Evolutionary conservation across 2,888 invertebrate genomes (phyloP), one percentile per base, ranked within the genome.

Genomic region (Subacronicta megacephala): DNA sequence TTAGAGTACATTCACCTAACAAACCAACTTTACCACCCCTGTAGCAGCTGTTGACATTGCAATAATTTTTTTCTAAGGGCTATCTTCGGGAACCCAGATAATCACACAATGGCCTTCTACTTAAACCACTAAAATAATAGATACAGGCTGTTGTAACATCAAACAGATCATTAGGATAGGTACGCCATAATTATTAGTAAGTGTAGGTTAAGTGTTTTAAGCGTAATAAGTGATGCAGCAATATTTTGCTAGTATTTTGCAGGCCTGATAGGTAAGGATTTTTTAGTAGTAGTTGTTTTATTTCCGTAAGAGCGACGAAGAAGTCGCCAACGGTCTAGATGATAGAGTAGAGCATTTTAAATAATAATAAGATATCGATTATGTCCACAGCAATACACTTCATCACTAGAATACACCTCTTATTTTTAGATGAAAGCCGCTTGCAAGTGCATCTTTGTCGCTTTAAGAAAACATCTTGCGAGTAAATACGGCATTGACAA

Each of bases 221-320:
- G 23, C 13, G 50, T 45, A 38, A 36, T 15, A 59, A 71, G 29
- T 12, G 55, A 57, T 75, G 51, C 61, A 40, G 72, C 58, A 57
- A 59, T 72, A 54, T 43, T 37, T 15, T 16, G 50, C 66, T 41
- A 16, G 63, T 72, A 72, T 6, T 36, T 45, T 59, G 61, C 57
- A 46, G 56, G 40, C 38, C 43, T 40, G 46, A 7, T 7, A 16
- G 7, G 7, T 31, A 23, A 20, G n/a, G 7, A 15, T 51, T 37
- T 46, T 2, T 18, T 9, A 31, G n/a, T 31, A 31, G 18, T 60
- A 49, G 53, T 3, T 16, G 29, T 60, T 57, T 59, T 17, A 16
- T 60, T 61, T 56, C 10, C 47, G 54, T 61, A 55, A 12, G 43
- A 52, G 53, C 33, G 53, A 53, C 12, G 50, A 18, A 61, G 13